phyloP scores from a whole-genome alignment of 92 coral and sea anemone genomes.

The Metridium senile region DNA sequence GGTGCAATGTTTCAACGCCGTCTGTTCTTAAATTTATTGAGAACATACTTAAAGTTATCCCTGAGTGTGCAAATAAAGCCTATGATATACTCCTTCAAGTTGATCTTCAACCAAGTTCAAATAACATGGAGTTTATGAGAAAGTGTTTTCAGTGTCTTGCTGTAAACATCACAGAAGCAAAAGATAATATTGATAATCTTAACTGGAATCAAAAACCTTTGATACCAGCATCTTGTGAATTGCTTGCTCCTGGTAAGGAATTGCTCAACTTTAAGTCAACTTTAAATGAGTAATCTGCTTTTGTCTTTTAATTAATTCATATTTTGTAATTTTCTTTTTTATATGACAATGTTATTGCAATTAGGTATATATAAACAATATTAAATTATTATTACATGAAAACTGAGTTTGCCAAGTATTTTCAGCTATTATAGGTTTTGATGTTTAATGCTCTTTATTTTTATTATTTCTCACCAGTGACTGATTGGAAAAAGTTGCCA shows the following conservation, averaged over 20 bases:
- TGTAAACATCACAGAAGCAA: constrained; percentile 46
- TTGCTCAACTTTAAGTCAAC: neutral
- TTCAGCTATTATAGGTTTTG: too few relatives aligned
- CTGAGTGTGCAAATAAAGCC: constrained; percentile 1
- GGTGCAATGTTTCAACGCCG: too few relatives aligned
- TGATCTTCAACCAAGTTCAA: neutral
- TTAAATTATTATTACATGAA: too few relatives aligned
- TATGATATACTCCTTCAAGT: neutral
- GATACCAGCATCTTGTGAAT: constrained; percentile 33
- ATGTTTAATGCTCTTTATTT: too few relatives aligned
- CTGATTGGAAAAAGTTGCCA: constrained; percentile 23
- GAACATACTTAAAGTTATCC: constrained; percentile 11
- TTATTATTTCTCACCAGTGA: constrained; percentile 7
- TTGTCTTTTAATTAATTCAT: too few relatives aligned
- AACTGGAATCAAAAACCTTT: constrained; percentile 60
- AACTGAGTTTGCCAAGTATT: too few relatives aligned
- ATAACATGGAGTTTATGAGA: constrained; percentile 32
- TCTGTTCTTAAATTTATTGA: constrained; percentile 9
- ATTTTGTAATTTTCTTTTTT: too few relatives aligned
- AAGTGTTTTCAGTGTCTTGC: constrained; percentile 40
- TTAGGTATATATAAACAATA: too few relatives aligned
- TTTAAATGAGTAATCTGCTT: too few relatives aligned
- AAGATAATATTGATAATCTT: constrained; percentile 34
- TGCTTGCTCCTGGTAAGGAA: neutral
- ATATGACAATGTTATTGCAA: too few relatives aligned